These are phyloP conservation scores for Orbicella faveolata DNA, from an alignment of 64 coral and sea anemone species.

Conservation along the genomic window DNA sequence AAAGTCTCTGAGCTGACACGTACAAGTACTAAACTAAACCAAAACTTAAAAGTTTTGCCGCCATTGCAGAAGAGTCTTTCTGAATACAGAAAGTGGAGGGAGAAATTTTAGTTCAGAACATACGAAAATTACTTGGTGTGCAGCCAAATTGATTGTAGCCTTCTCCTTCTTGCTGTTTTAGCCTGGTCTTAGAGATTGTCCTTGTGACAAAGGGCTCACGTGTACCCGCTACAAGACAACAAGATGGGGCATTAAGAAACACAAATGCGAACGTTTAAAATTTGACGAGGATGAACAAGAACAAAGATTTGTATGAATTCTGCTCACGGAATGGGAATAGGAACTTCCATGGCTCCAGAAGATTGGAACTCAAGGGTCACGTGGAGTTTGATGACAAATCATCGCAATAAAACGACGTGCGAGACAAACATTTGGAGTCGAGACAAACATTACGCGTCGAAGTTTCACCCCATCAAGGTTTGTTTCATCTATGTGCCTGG, in stretches of 20 bases:
- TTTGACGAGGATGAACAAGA: neutral
- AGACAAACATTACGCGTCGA: no score
- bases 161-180: neutral
- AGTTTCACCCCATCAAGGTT: no score
- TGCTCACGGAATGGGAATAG: neutral
- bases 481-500: no score
- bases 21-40: no score
- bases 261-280: constrained; percentile 33
- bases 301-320: constrained; percentile 25
- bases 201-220: constrained; percentile 9
- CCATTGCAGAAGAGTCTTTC: no score
- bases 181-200: constrained; percentile 37
- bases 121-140: neutral
- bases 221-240: constrained; percentile 27
- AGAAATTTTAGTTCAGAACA: no score
- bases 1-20: no score
- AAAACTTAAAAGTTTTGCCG: no score
- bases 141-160: neutral
- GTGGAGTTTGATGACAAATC: neutral
- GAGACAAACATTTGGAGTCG: no score
- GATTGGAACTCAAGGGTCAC: neutral
- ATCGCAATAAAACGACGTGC: no score
- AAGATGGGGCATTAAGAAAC: constrained; percentile 1
- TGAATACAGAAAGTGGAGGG: no score
- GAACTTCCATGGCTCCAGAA: neutral